phyloP scores from a whole-genome alignment of 1,140 invertebrate species.

The Phthorimaea operculella region DNA sequence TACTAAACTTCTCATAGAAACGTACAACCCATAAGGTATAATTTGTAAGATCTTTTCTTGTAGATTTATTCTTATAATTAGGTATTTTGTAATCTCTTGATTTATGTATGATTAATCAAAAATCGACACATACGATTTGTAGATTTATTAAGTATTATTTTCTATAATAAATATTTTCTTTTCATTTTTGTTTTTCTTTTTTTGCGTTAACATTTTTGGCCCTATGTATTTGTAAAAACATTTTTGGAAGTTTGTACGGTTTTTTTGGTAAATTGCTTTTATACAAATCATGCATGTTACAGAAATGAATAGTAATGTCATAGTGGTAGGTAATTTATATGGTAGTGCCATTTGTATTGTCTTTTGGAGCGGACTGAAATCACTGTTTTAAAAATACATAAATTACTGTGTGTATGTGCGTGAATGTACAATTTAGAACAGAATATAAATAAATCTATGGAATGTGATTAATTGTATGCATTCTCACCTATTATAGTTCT shows the following conservation, averaged over 20 bases:
- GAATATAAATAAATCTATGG: conserved; percentile 53
- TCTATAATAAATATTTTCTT: conserved; percentile 60
- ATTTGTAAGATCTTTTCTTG: conserved; percentile 63
- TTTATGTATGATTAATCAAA: conserved; percentile 45
- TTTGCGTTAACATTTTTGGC: conserved; percentile 26
- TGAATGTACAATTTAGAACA: conserved; percentile 61
- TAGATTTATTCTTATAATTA: conserved; percentile 50
- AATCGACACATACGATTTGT: conserved; percentile 49
- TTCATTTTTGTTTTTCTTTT: conserved; percentile 31
- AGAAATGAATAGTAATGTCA: conserved; percentile 13
- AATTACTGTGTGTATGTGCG: conserved; percentile 53
- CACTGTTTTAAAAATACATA: conserved; percentile 30
- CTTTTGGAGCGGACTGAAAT: conserved; percentile 37
- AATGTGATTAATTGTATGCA: conserved; percentile 1
- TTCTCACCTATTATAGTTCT: no score
- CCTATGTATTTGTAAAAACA: conserved; percentile 13
- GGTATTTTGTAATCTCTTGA: conserved; percentile 65
- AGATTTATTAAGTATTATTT: conserved; percentile 64
- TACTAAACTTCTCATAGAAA: conserved; percentile 57
- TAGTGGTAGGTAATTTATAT: conserved; percentile 13
- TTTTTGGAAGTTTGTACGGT: neutral
- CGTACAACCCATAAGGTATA: conserved; percentile 61
- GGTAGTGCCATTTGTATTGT: conserved; percentile 35
- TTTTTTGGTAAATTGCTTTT: conserved; percentile 15
- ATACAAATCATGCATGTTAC: conserved; percentile 9